Conservation (phyloP, 2,113 vertebrate genomes). For the Propithecus coquereli region DNA sequence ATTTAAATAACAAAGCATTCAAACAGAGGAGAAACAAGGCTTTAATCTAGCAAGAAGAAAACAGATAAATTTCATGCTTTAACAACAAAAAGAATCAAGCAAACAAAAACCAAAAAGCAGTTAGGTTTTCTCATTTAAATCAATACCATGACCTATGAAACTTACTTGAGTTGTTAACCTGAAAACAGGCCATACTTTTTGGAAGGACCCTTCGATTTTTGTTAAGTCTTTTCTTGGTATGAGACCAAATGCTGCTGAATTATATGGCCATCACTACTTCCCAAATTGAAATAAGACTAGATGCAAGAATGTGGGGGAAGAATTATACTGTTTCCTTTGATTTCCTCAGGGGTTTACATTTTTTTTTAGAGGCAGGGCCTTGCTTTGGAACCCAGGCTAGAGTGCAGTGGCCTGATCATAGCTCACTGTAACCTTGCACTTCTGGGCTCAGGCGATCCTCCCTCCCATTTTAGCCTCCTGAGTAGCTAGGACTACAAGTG, state of each 20-base stretch:
- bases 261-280: neutral
- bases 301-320: neutral
- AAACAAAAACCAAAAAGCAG: neutral
- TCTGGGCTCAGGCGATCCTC: too few relatives aligned
- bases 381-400: too few relatives aligned
- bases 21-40: neutral
- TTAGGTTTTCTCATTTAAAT: slow-evolving; percentile 30
- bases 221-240: neutral
- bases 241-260: neutral
- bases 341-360: neutral
- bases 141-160: slow-evolving; percentile 3
- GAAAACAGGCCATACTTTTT: neutral
- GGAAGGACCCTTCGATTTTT: neutral
- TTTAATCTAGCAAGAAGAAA: neutral
- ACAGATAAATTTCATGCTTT: neutral
- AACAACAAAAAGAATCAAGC: neutral
- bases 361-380: too few relatives aligned
- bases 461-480: too few relatives aligned
- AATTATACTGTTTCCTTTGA: neutral
- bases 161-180: slow-evolving; percentile 20
- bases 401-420: too few relatives aligned
- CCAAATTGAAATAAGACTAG: neutral
- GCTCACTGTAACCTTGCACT: too few relatives aligned
- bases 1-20: neutral
- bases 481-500: too few relatives aligned